Percentiles rank a stretch among this genome's conserved stretches.
phyloP scores from a whole-genome alignment of 2,888 invertebrate species.

The Macrosoma leucophasiata region DNA sequence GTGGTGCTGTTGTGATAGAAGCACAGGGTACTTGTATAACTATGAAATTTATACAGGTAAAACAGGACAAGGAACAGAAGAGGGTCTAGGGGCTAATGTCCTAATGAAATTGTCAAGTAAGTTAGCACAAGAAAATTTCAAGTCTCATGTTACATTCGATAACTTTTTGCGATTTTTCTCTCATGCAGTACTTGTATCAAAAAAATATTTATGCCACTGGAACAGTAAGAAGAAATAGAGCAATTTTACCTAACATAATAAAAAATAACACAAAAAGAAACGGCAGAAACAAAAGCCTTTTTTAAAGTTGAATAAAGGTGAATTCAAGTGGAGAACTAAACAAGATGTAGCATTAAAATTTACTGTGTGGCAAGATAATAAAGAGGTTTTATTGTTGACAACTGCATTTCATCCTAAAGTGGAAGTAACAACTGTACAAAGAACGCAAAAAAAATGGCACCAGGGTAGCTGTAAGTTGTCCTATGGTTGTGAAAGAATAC shows the following conservation, averaged over 20 bases:
- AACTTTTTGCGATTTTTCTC: conserved; percentile 18
- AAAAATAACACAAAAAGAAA: conserved; percentile 22
- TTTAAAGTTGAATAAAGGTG: conserved; percentile 26
- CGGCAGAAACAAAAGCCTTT: conserved; percentile 18
- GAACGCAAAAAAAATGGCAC: conserved; percentile 27
- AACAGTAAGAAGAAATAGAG: conserved; percentile 25
- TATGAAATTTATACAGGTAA: conserved; percentile 27
- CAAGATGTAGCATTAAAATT: conserved; percentile 28
- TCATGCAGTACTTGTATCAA: conserved; percentile 21
- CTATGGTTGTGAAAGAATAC: conserved; percentile 25
- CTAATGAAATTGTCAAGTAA: conserved; percentile 18
- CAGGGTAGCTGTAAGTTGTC: conserved; percentile 18
- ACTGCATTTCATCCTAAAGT: conserved; percentile 31
- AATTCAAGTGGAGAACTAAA: conserved; percentile 30
- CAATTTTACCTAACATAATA: conserved; percentile 24
- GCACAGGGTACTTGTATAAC: conserved; percentile 26
- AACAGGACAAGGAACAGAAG: conserved; percentile 19
- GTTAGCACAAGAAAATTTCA: conserved; percentile 11
- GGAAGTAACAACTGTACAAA: conserved; percentile 17
- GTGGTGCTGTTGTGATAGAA: conserved; percentile 26
- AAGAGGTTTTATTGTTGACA: conserved; percentile 27
- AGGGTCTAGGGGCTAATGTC: conserved; percentile 22
- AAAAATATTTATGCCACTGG: conserved; percentile 23
- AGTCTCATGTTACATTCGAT: conserved; percentile 20
- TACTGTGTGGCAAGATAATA: conserved; percentile 30